Evolutionary conservation across 2,888 invertebrate genomes (phyloP).

Genomic region (Diadromus collaris): DNA sequence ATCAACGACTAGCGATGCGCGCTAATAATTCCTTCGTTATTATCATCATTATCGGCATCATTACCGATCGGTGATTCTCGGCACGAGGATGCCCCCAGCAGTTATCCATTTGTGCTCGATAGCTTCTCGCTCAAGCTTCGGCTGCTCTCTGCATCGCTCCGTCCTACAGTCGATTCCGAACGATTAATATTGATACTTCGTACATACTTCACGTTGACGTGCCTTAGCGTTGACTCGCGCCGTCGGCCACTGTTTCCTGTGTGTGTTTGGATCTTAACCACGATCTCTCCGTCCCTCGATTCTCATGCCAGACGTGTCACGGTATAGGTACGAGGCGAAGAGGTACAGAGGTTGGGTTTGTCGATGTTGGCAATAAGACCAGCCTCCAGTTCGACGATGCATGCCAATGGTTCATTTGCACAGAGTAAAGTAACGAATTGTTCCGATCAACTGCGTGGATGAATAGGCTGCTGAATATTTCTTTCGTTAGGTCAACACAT

Average conservation of each 20-base stretch:
- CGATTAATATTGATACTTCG: conserved; percentile 19
- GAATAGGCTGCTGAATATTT: no score
- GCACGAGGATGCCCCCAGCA: background rate
- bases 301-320: conserved; percentile 26
- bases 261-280: background rate
- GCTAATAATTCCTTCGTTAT: conserved; percentile 31
- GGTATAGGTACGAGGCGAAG: no score
- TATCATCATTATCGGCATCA: conserved; percentile 5
- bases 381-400: no score
- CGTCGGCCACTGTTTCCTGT: background rate
- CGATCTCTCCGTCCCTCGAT: conserved; percentile 33
- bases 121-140: background rate
- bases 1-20: conserved; percentile 29
- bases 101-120: background rate
- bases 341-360: no score
- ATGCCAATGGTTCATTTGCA: no score
- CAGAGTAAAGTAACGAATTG: no score
- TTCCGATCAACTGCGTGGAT: no score
- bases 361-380: no score
- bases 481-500: no score
- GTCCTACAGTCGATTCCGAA: background rate
- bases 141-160: background rate
- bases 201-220: conserved; percentile 1
- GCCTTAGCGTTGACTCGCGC: background rate
- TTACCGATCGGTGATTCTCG: conserved; percentile 20